Base-by-base conservation (phyloP, 2,888 invertebrate species). In the Aelia acuminata region DNA sequence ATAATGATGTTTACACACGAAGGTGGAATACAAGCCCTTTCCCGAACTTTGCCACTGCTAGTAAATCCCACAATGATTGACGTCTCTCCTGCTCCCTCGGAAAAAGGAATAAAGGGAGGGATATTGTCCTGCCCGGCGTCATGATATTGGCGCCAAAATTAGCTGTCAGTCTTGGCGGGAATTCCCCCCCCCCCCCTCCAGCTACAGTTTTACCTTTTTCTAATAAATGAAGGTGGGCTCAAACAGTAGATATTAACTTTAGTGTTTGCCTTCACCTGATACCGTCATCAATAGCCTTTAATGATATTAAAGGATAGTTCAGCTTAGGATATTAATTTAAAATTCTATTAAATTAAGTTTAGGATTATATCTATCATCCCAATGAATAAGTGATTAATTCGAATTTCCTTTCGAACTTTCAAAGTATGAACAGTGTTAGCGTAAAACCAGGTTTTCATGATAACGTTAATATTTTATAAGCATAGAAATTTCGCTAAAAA, bases 81-180 rank as follows among this genome's bases (percentile, higher is more conserved):
- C 63, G 13, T 43, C 80, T 80, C n/a, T 80, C 39, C n/a, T n/a
- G 43, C 80, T n/a, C 22, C 39, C 1, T n/a, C 15, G 43, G 80
- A 15, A 80, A 43, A 80, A 47, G 80, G 43, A 80, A 80, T 80
- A 80, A 80, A 80, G 43, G n/a, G 18, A 43, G 80, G 43, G 80
- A 80, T 80, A 80, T 80, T 80, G 80, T 80, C n/a, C 43, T n/a
- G 22, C 11, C 80, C 80, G 80, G 13, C 75, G 43, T 80, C 11
- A 20, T 80, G 80, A 80, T 80, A 80, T 80, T 80, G 80, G 80
- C 80, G 13, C 43, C 80, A 47, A 80, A 80, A 80, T 80, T 80
- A 80, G 80, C 80, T 80, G 80, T 80, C 80, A 80, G n/a, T 80
- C 80, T 47, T 80, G 80, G 39, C 39, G 75, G 75, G 80, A 80